Evolutionary conservation across 2,113 vertebrate species (phyloP).

Genomic region (Pampusana beccarii): DNA sequence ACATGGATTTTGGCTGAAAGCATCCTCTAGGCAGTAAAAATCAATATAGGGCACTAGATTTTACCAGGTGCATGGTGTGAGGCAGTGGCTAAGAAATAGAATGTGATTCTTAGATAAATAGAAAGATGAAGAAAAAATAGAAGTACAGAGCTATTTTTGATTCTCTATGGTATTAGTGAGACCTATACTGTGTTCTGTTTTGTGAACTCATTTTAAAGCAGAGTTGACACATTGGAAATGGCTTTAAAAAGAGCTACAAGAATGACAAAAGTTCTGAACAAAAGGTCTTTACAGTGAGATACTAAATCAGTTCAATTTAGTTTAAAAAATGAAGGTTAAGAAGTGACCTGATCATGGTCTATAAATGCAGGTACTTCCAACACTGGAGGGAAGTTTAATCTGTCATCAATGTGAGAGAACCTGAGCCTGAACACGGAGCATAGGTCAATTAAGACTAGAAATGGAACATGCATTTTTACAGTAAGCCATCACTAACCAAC

Average conservation of each 20-base stretch:
- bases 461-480: background rate
- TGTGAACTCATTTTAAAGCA: background rate
- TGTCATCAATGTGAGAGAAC: background rate
- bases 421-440: background rate
- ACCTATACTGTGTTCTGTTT: background rate
- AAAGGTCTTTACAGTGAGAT: background rate
- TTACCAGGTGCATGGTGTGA: background rate
- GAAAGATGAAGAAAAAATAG: background rate
- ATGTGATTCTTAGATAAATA: background rate
- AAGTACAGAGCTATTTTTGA: background rate
- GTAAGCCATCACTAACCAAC: background rate
- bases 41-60: background rate
- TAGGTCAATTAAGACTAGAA: background rate
- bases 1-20: background rate
- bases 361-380: background rate
- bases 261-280: background rate
- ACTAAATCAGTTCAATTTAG: background rate
- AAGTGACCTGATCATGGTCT: background rate
- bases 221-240: background rate
- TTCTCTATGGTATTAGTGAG: background rate
- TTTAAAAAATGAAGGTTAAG: background rate
- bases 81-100: background rate
- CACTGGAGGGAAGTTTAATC: background rate
- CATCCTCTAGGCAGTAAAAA: background rate
- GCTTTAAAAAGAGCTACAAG: background rate